Base-by-base conservation (phyloP, 2,888 invertebrate genomes). In the Drosophila mercatorum region DNA sequence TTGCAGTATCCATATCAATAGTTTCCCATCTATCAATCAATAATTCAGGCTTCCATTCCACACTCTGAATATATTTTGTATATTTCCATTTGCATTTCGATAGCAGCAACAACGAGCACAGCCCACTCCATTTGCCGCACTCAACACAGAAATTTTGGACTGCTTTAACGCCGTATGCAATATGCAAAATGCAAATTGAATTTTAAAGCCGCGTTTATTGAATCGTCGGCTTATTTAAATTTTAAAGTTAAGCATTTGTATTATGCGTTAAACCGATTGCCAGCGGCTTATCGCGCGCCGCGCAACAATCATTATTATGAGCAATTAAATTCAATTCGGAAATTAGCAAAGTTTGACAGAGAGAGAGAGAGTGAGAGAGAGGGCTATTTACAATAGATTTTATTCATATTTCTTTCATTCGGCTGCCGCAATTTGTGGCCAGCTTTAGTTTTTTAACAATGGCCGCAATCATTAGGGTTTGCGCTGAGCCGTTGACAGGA, bases 391-490 rank as follows among this genome's bases (percentile, higher is more conserved):
- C 40, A 52, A 49, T 49, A 46, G 10, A 38, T n/a, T 59, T 55
- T 41, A 53, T 49, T 43, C 53, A 34, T n/a, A 28, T 72, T 36
- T 5, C 38, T 43, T 51, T 47, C 52, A 47, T 57, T 46, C 26
- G 31, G 26, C 36, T 11, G 26, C 38, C 47, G 40, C 59, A 34
- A 38, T 41, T 26, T 56, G 73, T 59, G 58, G 74, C 59, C 46
- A 43, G 49, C 38, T 53, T 38, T 49, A 10, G 47, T 60, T 34
- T 43, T 56, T 49, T 17, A 58, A 66, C 44, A 57, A 58, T 40
- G 40, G 66, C 69, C 63, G 28, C 63, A 69, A 66, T 69, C 59
- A 78, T 78, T 73, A 69, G 74, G 51, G 63, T 36, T 38, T 43
- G 38, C 17, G 68, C 44, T 61, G 46, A 60, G 52, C 64, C 55